phyloP scores from a whole-genome alignment of 2,888 invertebrate species.

The Lasioglossum villosulum region DNA sequence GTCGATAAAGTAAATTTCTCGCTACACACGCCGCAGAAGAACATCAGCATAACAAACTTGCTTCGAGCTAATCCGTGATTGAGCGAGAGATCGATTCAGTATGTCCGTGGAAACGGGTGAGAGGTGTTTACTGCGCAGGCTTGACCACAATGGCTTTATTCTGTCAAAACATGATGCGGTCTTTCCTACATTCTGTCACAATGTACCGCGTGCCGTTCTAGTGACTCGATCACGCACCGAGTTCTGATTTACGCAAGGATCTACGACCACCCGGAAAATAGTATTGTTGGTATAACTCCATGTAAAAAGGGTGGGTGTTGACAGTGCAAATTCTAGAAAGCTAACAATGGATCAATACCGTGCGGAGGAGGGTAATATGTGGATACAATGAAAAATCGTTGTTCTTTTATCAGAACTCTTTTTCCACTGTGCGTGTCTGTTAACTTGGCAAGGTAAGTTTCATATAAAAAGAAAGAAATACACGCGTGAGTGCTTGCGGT shows the following conservation, averaged over 20 bases:
- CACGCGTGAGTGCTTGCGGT: background rate
- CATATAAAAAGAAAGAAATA: background rate
- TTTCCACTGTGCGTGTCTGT: background rate
- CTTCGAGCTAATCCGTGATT: conserved; percentile 30
- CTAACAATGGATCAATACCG: conserved; percentile 82
- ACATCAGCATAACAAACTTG: conserved; percentile 27
- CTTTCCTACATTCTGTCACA: conserved; percentile 45
- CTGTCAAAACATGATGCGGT: conserved; percentile 72
- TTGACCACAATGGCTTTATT: conserved; percentile 61
- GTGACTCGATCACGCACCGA: conserved; percentile 4
- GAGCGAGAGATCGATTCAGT: conserved; percentile 66
- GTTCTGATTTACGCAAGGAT: background rate
- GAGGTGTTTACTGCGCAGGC: conserved; percentile 69
- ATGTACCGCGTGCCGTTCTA: conserved; percentile 23
- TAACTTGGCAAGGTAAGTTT: conserved; percentile 41
- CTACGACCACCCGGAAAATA: background rate
- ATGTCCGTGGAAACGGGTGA: conserved; percentile 43
- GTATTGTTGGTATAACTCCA: conserved; percentile 56
- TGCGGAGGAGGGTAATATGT: conserved; percentile 69
- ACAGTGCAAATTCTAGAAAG: conserved; percentile 65
- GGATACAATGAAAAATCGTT: conserved; percentile 65
- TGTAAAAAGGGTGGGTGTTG: conserved; percentile 61
- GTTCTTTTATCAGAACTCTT: conserved; percentile 29
- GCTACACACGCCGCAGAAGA: too few relatives aligned
- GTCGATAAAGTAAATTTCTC: conserved; percentile 46